A percentile compares a stretch with the other conserved stretches of the same genome.
Conservation (phyloP, 2,888 invertebrate species). For the Limnephilus lunatus region DNA sequence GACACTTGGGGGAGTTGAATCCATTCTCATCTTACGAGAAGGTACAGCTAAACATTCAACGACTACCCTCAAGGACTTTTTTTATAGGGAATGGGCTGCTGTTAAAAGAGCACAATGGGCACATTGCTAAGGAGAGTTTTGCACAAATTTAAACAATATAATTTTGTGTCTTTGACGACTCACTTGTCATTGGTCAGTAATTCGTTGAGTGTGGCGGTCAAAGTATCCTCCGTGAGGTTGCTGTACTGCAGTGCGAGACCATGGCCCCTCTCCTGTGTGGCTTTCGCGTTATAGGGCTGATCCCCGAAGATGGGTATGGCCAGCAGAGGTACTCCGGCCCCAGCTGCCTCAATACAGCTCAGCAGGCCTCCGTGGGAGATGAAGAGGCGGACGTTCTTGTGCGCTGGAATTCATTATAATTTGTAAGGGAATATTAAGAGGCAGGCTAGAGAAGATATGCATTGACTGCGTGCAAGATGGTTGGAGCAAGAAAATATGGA, state of each 20-base stretch:
- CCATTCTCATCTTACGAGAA: no score
- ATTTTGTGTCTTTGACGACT: conserved; percentile 18
- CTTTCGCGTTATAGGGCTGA: conserved; percentile 68
- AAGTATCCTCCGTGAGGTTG: conserved; percentile 68
- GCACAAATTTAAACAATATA: neutral
- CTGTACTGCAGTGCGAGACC: conserved; percentile 67
- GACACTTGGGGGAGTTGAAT: no score
- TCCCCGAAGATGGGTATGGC: conserved; percentile 69
- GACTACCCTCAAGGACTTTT: no score
- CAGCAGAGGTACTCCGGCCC: conserved; percentile 72
- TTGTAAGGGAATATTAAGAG: neutral
- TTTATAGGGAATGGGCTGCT: no score
- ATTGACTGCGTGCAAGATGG: neutral
- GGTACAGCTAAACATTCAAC: no score
- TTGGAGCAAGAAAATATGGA: neutral
- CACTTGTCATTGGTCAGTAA: conserved; percentile 67
- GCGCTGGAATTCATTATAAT: conserved; percentile 67
- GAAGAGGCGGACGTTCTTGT: conserved; percentile 72
- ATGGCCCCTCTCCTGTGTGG: conserved; percentile 67
- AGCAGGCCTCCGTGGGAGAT: conserved; percentile 78
- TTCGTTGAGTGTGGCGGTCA: conserved; percentile 67
- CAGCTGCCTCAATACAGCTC: conserved; percentile 74
- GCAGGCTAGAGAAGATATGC: neutral
- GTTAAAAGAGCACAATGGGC: neutral
- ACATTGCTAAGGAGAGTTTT: no score